These are phyloP conservation scores for Kobus ellipsiprymnus DNA, from an alignment of 2,113 vertebrate species.

Conservation along the genomic window DNA sequence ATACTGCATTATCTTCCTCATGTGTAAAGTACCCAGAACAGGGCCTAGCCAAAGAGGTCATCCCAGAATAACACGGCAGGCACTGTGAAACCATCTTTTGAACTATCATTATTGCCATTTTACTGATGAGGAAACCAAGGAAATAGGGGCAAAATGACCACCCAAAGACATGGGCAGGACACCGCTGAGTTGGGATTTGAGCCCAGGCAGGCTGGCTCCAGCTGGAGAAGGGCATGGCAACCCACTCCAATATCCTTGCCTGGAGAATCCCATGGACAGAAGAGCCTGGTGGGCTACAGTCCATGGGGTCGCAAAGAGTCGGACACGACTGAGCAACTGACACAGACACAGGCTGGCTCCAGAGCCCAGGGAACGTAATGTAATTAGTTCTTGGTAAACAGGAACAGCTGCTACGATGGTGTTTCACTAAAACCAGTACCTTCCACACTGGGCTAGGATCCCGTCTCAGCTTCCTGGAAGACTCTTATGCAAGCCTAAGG, in stretches of 20 bases:
- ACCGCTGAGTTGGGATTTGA: not conserved
- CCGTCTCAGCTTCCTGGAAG: constrained; percentile 80
- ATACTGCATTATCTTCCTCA: not conserved
- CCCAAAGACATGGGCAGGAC: not conserved
- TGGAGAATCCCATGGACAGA: not conserved
- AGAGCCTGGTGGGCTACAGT: not conserved
- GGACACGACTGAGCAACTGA: not conserved
- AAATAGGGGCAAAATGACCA: not conserved
- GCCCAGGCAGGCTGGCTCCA: not conserved
- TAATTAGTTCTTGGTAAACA: constrained; percentile 78
- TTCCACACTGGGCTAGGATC: constrained; percentile 33
- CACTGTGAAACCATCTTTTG: not conserved
- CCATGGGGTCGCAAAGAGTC: not conserved
- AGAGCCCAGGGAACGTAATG: constrained; percentile 67
- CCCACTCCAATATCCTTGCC: not conserved
- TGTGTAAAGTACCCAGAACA: not conserved
- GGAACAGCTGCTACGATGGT: constrained; percentile 32
- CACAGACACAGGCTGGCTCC: not conserved
- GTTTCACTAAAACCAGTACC: not conserved
- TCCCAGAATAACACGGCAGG: not conserved
- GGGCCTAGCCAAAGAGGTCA: not conserved
- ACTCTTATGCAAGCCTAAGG: constrained; percentile 78
- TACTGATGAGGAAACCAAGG: not conserved
- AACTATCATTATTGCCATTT: not conserved
- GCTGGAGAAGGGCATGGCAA: not conserved